Evolutionary conservation across 1,140 invertebrate species (phyloP), one percentile per base, ranked within the genome.

Genomic region (Calliphora vicina): DNA sequence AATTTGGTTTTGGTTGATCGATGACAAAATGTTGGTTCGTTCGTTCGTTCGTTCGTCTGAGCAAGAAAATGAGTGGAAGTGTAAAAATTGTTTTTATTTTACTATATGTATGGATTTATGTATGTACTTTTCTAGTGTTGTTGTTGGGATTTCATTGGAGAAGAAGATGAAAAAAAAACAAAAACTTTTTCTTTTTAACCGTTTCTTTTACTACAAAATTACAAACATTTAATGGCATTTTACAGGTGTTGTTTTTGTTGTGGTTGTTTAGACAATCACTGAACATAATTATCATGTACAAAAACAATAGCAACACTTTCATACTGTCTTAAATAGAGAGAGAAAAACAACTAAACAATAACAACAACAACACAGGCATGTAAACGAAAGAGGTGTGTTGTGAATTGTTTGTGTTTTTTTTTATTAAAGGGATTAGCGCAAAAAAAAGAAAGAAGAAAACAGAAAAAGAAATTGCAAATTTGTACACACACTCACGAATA

Each of bases 121-220:
- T 67, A 25, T 67, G 61, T 23, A n/a, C 15, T 15, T 13, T 57
- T 10, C 45, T 57, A 17, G 1, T n/a, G 35, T 57, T 57, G 50
- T 57, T n/a, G n/a, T 57, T 57, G 15, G 15, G 15, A 10, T n/a
- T n/a, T n/a, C n/a, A n/a, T 15, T 17, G 50, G 50, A 57, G 50
- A 5, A 57, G n/a, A 57, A 57, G n/a, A n/a, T n/a, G n/a, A 50
- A n/a, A 50, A 12, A 50, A 1, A 50, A 67, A 12, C 23, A 23
- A 67, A 67, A 23, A 23, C 23, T 67, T 67, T 67, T 67, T 67
- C 61, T 67, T 67, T 67, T 9, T 25, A 67, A 23, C 23, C n/a
- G 61, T 67, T 67, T 67, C 61, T n/a, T 78, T 78, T 43, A 23
- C n/a, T 43, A n/a, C n/a, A n/a, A n/a, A n/a, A 78, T 78, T 78